Base-by-base conservation (phyloP, 2,797 vertebrate species). In the Gambusia yucatana region DNA sequence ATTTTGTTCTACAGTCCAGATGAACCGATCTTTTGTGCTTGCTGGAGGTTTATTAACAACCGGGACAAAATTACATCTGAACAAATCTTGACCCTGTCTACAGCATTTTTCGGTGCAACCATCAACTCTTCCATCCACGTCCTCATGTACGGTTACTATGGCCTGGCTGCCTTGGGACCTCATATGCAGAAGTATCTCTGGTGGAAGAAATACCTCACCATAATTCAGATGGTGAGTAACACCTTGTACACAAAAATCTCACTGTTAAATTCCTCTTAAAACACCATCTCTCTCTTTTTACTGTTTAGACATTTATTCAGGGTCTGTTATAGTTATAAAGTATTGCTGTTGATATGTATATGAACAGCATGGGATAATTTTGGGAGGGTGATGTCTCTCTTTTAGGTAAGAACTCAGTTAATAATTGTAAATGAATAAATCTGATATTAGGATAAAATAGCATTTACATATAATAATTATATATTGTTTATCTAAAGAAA, bases 151-250 rank as follows among this genome's bases (percentile, higher is more conserved):
- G 96, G 98, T 76, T 99, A 99, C 91, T 99, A 99, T 1, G 98
- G 97, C 72, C 94, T 99, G 86, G 96, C 98, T 81, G 98, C 98
- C 11, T 96, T 97, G 59, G 98, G 98, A 87, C 98, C 98, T 67
- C 97, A 97, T 93, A 96, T 99, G 94, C 98, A 99, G 92, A 99
- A 98, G 81, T 99, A 98, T 82, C 96, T 99, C 84, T 99, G 98
- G 98, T 99, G 98, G 98, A 99, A 99, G 94, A 96, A 97, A 90
- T 99, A 99, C 92, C 96, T 99, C 93, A 99, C 98, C 84, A 99
- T 99, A 92, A 95, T 99, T 87, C 98, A 99, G 89, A 93, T 99
- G 97, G 98, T 99, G 92, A 92, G 96, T 94, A n/a, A 76, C 8
- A 67, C 39, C 28, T 8, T 55, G 25, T 14, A 10, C 39, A 63